Evolutionary conservation across 2,113 vertebrate genomes (phyloP), one percentile per base, ranked within the genome.

Genomic region (Phocoena sinus): DNA sequence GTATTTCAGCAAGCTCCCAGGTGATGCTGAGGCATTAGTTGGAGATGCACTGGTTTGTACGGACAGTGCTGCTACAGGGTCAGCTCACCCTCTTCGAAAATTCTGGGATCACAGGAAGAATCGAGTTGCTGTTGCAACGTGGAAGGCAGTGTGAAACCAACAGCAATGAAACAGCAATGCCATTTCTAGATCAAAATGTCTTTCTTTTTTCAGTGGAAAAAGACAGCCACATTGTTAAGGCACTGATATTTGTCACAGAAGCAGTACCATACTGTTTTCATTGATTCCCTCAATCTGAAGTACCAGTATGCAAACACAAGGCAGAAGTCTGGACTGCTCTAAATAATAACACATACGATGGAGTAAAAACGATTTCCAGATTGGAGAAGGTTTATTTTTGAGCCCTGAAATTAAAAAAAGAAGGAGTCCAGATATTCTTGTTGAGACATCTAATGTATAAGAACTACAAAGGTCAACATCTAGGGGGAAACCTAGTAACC

Each of bases 161-260:
- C 9, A 80, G 74, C 87, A 70, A 21, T 0, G 81, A 38, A 65
- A 77, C 0, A 80, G 20, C 82, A 38, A 76, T 56, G 5, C 1
- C 2, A 0, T 18, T 53, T 80, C 81, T 3, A 1, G 89, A 47
- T 13, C 89, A 25, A 53, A 80, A 76, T 0, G 26, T 50, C 56
- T 13, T 25, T 79, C 90, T 71, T 17, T 81, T 82, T 56, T 71
- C 18, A 83, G 73, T 31, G 80, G 94, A 90, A 87, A 92, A 96
- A 15, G 85, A 89, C 26, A 71, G 98, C 95, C 97, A 62, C 38
- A 53, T 63, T 95, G 9, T 2, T 95, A 98, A 99, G 99, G 98
- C 98, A 98, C 98, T 94, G 36, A 74, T 77, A 70, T 86, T 93
- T 65, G 80, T 53, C 95, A 88, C 92, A 50, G 25, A 91, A 97